Evolutionary conservation across 1,140 invertebrate genomes (phyloP).

Genomic region (Chrysoperla carnea): DNA sequence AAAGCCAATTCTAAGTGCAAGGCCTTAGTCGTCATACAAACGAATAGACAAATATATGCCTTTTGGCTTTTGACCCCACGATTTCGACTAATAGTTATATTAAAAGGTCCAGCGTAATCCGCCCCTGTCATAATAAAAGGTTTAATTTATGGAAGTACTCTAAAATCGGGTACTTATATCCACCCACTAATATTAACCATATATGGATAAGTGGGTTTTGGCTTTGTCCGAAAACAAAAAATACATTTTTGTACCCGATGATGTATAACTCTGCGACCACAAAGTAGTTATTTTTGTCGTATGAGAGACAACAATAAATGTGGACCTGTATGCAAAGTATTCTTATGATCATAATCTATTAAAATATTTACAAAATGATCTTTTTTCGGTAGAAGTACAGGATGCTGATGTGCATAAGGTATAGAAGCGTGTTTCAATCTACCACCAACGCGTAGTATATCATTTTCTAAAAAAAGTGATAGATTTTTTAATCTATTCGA

Average conservation of each 20-base stretch:
- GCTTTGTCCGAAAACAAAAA: not conserved
- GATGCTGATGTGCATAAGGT: constrained; percentile 10
- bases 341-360: constrained; percentile 7
- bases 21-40: constrained; percentile 9
- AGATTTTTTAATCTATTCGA: too few species aligned
- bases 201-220: not conserved
- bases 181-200: too few species aligned
- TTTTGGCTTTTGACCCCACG: constrained; percentile 9
- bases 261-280: constrained; percentile 1
- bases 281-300: constrained; percentile 9
- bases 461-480: constrained; percentile 10
- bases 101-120: constrained; percentile 17
- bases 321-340: constrained; percentile 7
- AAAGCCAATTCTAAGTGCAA: constrained; percentile 16
- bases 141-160: constrained; percentile 1
- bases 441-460: constrained; percentile 11
- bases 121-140: constrained; percentile 12
- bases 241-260: too few species aligned
- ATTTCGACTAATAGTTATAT: not conserved
- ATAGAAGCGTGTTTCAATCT: constrained; percentile 8
- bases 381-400: constrained; percentile 12
- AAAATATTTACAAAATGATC: too few species aligned
- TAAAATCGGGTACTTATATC: not conserved
- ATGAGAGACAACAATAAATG: constrained; percentile 7
- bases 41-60: constrained; percentile 10